Conservation (phyloP, 1,140 invertebrate genomes). For the Micrasema longulum region DNA sequence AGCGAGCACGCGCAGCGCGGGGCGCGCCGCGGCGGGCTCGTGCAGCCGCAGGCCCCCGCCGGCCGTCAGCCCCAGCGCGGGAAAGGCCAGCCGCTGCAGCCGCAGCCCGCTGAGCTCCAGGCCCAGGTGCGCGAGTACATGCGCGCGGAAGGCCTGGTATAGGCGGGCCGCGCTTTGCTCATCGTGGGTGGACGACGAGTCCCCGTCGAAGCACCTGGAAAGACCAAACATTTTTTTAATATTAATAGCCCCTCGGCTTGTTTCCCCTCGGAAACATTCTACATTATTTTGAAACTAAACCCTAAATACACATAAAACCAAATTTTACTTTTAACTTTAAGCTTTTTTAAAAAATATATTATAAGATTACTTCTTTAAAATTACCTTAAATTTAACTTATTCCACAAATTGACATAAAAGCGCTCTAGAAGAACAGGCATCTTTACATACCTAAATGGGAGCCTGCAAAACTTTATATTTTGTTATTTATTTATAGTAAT, state of each 20-base stretch:
- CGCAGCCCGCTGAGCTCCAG: slow-evolving; percentile 35
- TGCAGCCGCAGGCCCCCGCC: slow-evolving; percentile 40
- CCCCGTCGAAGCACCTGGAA: slow-evolving; percentile 46
- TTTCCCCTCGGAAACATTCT: neutral
- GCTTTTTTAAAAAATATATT: too few species aligned
- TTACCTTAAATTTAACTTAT: too few species aligned
- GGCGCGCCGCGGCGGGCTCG: slow-evolving; percentile 18
- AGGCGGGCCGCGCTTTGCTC: slow-evolving; percentile 26
- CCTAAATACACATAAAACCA: too few species aligned
- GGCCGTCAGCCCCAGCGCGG: slow-evolving; percentile 29
- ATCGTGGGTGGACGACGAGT: slow-evolving; percentile 22
- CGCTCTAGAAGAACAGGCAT: too few species aligned
- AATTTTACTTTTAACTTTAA: too few species aligned
- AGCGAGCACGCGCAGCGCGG: slow-evolving; percentile 34
- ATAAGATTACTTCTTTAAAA: too few species aligned
- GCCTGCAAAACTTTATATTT: too few species aligned
- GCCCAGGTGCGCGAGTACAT: slow-evolving; percentile 23
- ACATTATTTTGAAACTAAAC: neutral
- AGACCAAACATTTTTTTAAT: neutral
- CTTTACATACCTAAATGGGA: too few species aligned
- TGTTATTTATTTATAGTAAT: too few species aligned
- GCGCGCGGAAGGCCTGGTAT: slow-evolving; percentile 31
- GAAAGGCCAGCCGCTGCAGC: slow-evolving; percentile 38
- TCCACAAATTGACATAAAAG: too few species aligned
- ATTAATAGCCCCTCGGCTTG: neutral